A percentile compares a stretch with the other conserved stretches of the same genome.
phyloP scores from a whole-genome alignment of 2,113 vertebrate species.

The Aythya baeri region DNA sequence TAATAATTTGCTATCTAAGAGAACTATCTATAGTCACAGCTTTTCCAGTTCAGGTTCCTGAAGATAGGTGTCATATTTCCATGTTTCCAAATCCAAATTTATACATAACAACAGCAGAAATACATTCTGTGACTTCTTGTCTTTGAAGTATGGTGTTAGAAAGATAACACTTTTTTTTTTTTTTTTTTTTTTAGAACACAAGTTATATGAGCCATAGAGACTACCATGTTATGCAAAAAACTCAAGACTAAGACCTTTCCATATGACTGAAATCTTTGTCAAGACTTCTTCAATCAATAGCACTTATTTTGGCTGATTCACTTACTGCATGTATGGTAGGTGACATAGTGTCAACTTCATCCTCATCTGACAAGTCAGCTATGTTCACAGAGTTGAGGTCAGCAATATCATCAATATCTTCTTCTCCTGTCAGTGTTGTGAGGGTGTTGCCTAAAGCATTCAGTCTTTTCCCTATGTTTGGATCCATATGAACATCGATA shows the following conservation, averaged over 20 bases:
- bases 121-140: background rate
- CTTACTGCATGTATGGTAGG: conserved; percentile 90
- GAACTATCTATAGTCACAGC: background rate
- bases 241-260: background rate
- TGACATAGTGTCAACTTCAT: conserved; percentile 91
- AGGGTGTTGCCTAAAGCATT: conserved; percentile 95
- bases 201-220: background rate
- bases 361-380: conserved; percentile 93
- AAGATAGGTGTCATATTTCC: background rate
- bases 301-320: background rate
- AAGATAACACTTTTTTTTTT: background rate
- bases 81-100: background rate
- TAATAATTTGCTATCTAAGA: background rate
- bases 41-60: background rate
- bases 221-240: background rate
- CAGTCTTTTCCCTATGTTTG: conserved; percentile 96
- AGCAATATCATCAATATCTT: conserved; percentile 92
- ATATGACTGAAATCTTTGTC: background rate
- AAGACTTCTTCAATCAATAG: background rate
- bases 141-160: background rate
- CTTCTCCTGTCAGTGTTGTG: conserved; percentile 95
- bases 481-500: conserved; percentile 99
- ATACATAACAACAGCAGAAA: background rate
- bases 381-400: conserved; percentile 93
- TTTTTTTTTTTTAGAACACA: background rate